Percentiles rank a stretch among this genome's conserved stretches.
phyloP scores from a whole-genome alignment of 2,113 vertebrate genomes.

The Malurus cyaneus region DNA sequence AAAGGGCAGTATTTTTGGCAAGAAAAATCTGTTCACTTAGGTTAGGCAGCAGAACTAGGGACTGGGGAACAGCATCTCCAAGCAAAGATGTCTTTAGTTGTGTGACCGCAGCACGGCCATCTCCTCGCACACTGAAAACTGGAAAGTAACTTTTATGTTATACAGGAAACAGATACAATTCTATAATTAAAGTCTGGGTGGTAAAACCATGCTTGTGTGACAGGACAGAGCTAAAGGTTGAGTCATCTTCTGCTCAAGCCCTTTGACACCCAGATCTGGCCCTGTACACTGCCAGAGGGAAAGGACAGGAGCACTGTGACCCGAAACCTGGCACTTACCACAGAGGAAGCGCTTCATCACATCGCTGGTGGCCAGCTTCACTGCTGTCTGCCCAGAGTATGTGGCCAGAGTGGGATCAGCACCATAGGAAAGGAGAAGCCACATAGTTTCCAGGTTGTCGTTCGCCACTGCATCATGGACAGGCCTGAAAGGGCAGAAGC shows the following conservation, averaged over 20 bases:
- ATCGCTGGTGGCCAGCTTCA: conserved; percentile 91
- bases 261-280: not conserved
- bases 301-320: not conserved
- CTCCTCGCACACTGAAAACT: not conserved
- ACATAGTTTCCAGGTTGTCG: conserved; percentile 94
- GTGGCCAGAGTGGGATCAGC: conserved; percentile 96
- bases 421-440: conserved; percentile 94
- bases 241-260: not conserved
- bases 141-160: not conserved
- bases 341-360: conserved; percentile 92
- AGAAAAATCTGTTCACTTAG: not conserved
- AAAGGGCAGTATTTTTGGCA: not conserved
- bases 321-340: conserved; percentile 71
- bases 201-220: not conserved
- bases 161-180: not conserved
- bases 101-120: not conserved
- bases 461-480: conserved; percentile 96
- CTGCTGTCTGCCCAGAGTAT: conserved; percentile 94
- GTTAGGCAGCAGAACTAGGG: not conserved
- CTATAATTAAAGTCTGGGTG: not conserved
- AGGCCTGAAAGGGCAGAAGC: conserved; percentile 74
- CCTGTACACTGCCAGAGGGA: not conserved
- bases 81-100: not conserved
- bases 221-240: not conserved
- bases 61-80: not conserved